These are phyloP conservation scores for Odocoileus virginianus DNA, from an alignment of 2,113 vertebrate genomes.

Conservation along the genomic window DNA sequence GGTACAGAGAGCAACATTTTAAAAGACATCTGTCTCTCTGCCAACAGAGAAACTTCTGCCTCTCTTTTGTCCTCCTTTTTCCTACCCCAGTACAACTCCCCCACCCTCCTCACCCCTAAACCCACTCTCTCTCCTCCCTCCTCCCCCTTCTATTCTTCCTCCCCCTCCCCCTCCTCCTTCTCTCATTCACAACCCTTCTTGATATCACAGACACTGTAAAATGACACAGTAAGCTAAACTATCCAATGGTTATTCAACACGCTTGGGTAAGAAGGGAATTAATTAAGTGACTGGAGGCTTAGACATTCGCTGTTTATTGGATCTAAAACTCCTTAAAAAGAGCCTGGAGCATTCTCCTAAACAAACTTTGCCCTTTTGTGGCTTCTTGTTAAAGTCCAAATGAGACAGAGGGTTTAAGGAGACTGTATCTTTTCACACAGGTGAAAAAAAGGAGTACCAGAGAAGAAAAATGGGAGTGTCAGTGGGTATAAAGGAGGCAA, in stretches of 20 bases:
- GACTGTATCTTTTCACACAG: neutral
- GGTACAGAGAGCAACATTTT: conserved; percentile 55
- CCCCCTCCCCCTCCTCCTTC: fast-evolving
- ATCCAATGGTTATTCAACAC: conserved; percentile 36
- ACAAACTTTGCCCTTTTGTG: conserved; percentile 36
- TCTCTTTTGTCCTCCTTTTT: neutral
- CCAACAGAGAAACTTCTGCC: neutral
- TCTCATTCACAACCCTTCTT: neutral
- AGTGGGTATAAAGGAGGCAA: neutral
- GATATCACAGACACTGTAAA: conserved; percentile 17
- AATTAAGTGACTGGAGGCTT: conserved; percentile 63
- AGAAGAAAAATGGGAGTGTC: neutral
- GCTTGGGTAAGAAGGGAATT: conserved; percentile 52
- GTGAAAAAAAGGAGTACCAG: neutral
- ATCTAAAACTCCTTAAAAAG: conserved; percentile 55
- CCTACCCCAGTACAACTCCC: neutral
- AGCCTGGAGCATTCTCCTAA: conserved; percentile 57
- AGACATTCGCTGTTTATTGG: conserved; percentile 56
- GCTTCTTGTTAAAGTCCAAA: conserved; percentile 9
- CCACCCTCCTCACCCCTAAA: neutral
- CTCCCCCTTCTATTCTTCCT: too few relatives aligned
- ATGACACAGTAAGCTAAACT: conserved; percentile 7
- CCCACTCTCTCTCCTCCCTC: neutral
- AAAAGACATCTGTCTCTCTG: conserved; percentile 46
- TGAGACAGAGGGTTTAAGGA: conserved; percentile 17